Base-by-base conservation (phyloP, 2,888 invertebrate species). In the Apotomis capreana region DNA sequence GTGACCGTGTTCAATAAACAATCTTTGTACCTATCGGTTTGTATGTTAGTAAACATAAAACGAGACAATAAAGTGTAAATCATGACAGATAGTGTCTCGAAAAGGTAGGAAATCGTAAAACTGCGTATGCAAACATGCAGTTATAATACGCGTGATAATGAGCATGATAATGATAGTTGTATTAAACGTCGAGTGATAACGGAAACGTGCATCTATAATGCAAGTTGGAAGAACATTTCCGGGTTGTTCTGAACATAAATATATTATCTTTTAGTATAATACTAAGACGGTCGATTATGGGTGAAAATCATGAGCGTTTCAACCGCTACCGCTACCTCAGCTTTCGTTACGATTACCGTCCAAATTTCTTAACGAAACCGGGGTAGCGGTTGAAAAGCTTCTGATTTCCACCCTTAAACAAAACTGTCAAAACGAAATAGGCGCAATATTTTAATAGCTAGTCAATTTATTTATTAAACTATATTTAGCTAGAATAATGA, bases 101-200 rank as follows among this genome's bases (percentile, higher is more conserved):
- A 40, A 44, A 57, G 26, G 46, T 55, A 46, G 46, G 65, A 65
- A 57, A 65, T 57, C n/a, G n/a, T 65, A 57, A 46, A 55, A 46
- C 15, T 52, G 52, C 15, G n/a, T 54, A 40, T 40, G 54, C 40
- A n/a, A 15, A 44, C 61, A 44, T 4, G 36, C 36, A 4, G 62
- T 5, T 44, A 44, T 54, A 46, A 46, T 55, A 65, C 46, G 55
- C 65, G 55, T n/a, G 55, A 62, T 62, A 52, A 51, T 62, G 37
- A 36, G 62, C 51, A 13, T 37, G 51, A 65, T 46, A 15, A 44
- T 55, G 15, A 55, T 63, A 54, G 40, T 44, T 36, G 26, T 26
- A 26, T 40, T 55, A 26, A 10, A 57, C 26, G 55, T 57, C 26
- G 26, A 65, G 58, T 37, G 46, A 65, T 65, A 65, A 65, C 37